Base-by-base conservation (phyloP, 2,797 vertebrate species). In the Siniperca undulata region DNA sequence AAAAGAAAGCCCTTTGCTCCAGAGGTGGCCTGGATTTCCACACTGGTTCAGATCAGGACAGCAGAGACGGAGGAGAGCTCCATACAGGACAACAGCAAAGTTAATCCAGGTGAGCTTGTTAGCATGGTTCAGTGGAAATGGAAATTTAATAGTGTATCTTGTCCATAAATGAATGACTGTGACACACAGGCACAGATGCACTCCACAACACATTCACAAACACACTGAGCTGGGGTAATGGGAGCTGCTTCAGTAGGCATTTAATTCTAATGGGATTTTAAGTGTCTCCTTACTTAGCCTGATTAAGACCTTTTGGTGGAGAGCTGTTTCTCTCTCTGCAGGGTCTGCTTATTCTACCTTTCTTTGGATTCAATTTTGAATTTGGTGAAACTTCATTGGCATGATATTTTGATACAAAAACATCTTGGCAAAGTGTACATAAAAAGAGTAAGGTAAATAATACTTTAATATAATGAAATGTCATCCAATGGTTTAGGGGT, bases 211-310 rank as follows among this genome's bases (percentile, higher is more conserved):
- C 66, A 24, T 42, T 56, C 30, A 65, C 80, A 80, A 74, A 85
- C 71, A 83, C 34, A 27, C 38, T 27, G 58, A 83, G 76, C 79
- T 16, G 42, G 68, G 60, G 75, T 85, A 88, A 91, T 59, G 66
- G 79, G 75, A 80, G 77, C 80, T 66, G 81, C 60, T 84, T 80
- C 65, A 62, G 61, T 6, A n/a, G 58, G 67, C 74, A 22, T 89
- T 85, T 85, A 59, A 75, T 36, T 68, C 80, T 91, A 55, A 83
- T 83, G 78, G 70, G 72, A 77, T 70, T 83, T 69, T 77, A 86
- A 77, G 74, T 38, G 80, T 83, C 69, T 77, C 74, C 72, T 71
- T 80, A 79, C 78, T 62, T 36, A 78, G 83, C 53, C 48, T 80
- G 77, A 85, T 83, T 76, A 81, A 73, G 61, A 73, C 38, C 61